A percentile compares a stretch with the other conserved stretches of the same genome.
Evolutionary conservation across 2,888 invertebrate genomes (phyloP).

Genomic region (Sinohyriopsis cumingii): DNA sequence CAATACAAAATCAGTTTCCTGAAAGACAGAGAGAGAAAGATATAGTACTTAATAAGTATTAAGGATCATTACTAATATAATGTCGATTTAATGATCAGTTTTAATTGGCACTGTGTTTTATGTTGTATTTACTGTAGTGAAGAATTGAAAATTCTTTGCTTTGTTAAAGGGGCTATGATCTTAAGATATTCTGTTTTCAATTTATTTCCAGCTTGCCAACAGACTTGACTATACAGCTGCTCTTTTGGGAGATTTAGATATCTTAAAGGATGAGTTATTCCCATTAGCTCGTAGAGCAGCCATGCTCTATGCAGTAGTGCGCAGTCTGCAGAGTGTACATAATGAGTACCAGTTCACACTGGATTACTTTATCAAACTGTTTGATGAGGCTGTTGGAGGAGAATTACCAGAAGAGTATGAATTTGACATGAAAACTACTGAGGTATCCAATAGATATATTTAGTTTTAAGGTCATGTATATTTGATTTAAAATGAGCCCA

Average conservation of each 20-base stretch:
- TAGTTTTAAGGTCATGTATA: too few species aligned
- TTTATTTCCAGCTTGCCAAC: conserved; percentile 52
- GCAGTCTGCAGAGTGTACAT: conserved; percentile 59
- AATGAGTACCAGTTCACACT: conserved; percentile 69
- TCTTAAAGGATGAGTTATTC: conserved; percentile 65
- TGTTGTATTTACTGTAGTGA: not conserved
- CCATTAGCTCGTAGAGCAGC: conserved; percentile 66
- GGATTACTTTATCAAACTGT: conserved; percentile 65
- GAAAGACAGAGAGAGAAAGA: too few species aligned
- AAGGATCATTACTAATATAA: too few species aligned
- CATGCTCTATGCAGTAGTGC: conserved; percentile 64
- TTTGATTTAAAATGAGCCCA: not conserved
- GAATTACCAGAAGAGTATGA: conserved; percentile 57
- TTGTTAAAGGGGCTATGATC: not conserved
- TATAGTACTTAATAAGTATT: too few species aligned
- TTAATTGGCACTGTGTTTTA: not conserved
- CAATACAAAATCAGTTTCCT: too few species aligned
- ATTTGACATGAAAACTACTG: conserved; percentile 24
- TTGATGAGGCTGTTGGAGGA: conserved; percentile 69
- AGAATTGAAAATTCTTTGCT: too few species aligned
- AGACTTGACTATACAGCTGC: conserved; percentile 54
- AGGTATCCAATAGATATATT: conserved; percentile 16
- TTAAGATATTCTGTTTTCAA: too few species aligned
- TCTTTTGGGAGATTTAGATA: conserved; percentile 62
- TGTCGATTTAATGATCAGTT: not conserved